Conservation (phyloP, 1,140 invertebrate genomes). For the Saccostrea glomerata region DNA sequence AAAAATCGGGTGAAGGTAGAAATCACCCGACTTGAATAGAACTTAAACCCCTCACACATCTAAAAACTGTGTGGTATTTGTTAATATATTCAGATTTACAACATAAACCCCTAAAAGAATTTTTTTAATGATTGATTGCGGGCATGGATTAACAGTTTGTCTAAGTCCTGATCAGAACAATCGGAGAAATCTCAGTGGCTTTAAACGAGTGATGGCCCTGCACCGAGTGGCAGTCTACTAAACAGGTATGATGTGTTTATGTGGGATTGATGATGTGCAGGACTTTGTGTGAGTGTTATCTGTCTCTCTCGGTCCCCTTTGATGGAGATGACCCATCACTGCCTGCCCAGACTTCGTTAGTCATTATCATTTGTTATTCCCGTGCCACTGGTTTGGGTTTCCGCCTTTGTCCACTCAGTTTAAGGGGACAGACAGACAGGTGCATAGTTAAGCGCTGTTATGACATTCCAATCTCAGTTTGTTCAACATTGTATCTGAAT, state of each 20-base stretch:
- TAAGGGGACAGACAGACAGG: not conserved
- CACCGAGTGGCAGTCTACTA: not conserved
- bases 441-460: not conserved
- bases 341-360: not conserved
- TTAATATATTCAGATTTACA: conserved; percentile 27
- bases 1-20: conserved; percentile 31
- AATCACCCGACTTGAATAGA: not conserved
- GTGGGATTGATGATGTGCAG: not conserved
- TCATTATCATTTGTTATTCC: not conserved
- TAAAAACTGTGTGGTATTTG: conserved; percentile 13
- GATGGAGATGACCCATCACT: conserved; percentile 16
- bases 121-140: conserved; percentile 14
- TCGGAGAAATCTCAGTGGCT: not conserved
- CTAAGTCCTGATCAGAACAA: conserved; percentile 4
- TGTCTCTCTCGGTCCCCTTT: not conserved
- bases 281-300: not conserved
- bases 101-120: conserved; percentile 24
- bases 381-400: not conserved
- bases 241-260: conserved; percentile 4
- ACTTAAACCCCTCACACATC: conserved; percentile 32
- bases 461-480: not conserved
- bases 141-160: conserved; percentile 22
- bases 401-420: not conserved
- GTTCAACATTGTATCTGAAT: not conserved
- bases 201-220: not conserved